Base-by-base conservation (phyloP, 2,113 vertebrate genomes). In the Reinhardtius hippoglossoides region DNA sequence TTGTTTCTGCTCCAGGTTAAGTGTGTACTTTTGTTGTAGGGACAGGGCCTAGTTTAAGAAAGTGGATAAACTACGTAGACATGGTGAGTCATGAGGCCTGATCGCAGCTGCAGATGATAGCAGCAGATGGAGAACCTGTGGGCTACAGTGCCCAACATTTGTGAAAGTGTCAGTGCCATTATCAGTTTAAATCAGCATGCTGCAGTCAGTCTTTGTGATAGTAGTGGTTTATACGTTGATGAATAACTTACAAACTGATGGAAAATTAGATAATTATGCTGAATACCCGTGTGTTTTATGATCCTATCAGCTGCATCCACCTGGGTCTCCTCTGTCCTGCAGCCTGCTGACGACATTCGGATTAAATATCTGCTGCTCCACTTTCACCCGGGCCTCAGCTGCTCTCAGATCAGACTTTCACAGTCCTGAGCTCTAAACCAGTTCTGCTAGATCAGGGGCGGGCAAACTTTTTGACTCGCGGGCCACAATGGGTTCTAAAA, bases 401-500 rank as follows among this genome's bases (percentile, higher is more conserved):
- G 76, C 31, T 59, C 70, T 73, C 67, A 27, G 74, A 67, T 76
- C 67, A 67, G 55, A 64, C 67, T 61, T 2, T 20, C 46, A 26
- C 78, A 69, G 54, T 26, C n/a, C 27, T 4, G 54, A 48, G 61
- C 60, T 50, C 40, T 56, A 9, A 71, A 40, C 46, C 60, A 6
- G 35, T n/a, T 56, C 26, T 1, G 60, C 50, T 54, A 23, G 50
- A 54, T 54, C 50, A 54, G n/a, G n/a, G n/a, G n/a, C n/a, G n/a
- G n/a, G n/a, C n/a, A n/a, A n/a, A n/a, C n/a, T n/a, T n/a, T n/a
- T n/a, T n/a, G n/a, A n/a, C n/a, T n/a, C n/a, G n/a, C n/a, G n/a
- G n/a, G n/a, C n/a, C n/a, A n/a, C n/a, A n/a, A n/a, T n/a, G n/a
- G n/a, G n/a, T n/a, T n/a, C n/a, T n/a, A n/a, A n/a, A n/a, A n/a